Evolutionary conservation across 2,797 vertebrate species (phyloP), one percentile per base, ranked within the genome.

Genomic region (Oceanodroma leucorhoa): DNA sequence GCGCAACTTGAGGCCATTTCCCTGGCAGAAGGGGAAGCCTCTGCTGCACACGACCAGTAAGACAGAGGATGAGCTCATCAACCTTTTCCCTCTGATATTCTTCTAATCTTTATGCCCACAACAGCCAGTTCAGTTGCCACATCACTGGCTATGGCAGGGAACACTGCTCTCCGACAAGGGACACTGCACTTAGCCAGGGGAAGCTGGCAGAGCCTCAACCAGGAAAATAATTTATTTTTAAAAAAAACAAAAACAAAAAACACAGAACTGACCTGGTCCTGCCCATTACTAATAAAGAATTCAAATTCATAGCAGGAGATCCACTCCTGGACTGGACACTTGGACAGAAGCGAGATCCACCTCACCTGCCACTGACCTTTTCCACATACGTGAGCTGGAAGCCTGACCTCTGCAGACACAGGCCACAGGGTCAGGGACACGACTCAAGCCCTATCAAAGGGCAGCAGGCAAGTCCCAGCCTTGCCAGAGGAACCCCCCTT

Each of bases 391-490:
- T 0, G 26, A 34, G 61, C 34, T 48, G 34, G 57, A 26, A 58
- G 36, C 36, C 58, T 10, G 36, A 14, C 58, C 8, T 14, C 41
- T 34, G 48, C 66, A 48, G 54, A 54, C 40, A 27, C 23, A 11
- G 12, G 18, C 36, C 51, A 6, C 6, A 9, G 29, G 24, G 30
- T 15, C 23, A 48, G 40, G 15, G 32, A 40, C 10, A 2, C 0
- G 17, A 32, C 10, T 21, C 15, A 15, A 64, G 62, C 22, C 43
- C 45, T 36, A 1, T 6, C 20, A 29, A 29, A 55, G 41, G 48
- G 24, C 41, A 71, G 30, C 21, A 21, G 8, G 10, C 5, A 21
- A 48, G 34, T 8, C 57, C 23, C 36, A 26, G 36, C 53, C 54
- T 32, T 19, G 70, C 38, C 69, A 26, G 14, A 27, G 58, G 58